A percentile compares a stretch with the other conserved stretches of the same genome.
Evolutionary conservation across 2,113 vertebrate genomes (phyloP).

Genomic region (Perognathus longimembris): DNA sequence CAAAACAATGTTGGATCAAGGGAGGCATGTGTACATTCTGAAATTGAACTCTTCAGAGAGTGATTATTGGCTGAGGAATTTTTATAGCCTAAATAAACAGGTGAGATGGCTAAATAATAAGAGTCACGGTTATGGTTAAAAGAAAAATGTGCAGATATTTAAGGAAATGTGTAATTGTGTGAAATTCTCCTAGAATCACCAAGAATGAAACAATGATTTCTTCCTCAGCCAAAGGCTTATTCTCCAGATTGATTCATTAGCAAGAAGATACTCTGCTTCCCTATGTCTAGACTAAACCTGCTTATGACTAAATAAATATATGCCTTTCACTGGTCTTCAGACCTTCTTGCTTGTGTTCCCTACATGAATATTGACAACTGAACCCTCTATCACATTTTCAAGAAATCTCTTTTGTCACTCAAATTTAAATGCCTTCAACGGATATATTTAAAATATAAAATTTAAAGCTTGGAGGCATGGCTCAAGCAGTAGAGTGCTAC

Average conservation of each 20-base stretch:
- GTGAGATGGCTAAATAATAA: conserved; percentile 42
- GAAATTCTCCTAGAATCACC: conserved; percentile 51
- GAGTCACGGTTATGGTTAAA: not conserved
- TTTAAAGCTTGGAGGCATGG: not conserved
- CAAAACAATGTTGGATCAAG: not conserved
- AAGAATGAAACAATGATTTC: conserved; percentile 21
- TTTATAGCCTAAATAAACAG: conserved; percentile 46
- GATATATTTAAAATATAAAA: conserved; percentile 36
- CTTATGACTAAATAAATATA: not conserved
- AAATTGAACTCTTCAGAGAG: conserved; percentile 49
- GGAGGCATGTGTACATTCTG: not conserved
- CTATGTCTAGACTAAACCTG: not conserved
- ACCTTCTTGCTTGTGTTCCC: conserved; percentile 38
- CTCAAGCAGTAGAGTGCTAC: no score
- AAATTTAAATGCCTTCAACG: conserved; percentile 23
- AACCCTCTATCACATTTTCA: conserved; percentile 9
- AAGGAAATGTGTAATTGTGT: not conserved
- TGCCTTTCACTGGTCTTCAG: conserved; percentile 1
- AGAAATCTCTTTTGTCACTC: not conserved
- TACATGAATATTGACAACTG: not conserved
- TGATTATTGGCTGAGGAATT: not conserved
- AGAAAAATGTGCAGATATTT: not conserved
- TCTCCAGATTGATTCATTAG: not conserved
- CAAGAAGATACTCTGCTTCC: not conserved
- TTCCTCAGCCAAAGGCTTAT: conserved; percentile 24